These are phyloP conservation scores for Hycleus phaleratus DNA, from an alignment of 1,140 invertebrate species.

Conservation along the genomic window DNA sequence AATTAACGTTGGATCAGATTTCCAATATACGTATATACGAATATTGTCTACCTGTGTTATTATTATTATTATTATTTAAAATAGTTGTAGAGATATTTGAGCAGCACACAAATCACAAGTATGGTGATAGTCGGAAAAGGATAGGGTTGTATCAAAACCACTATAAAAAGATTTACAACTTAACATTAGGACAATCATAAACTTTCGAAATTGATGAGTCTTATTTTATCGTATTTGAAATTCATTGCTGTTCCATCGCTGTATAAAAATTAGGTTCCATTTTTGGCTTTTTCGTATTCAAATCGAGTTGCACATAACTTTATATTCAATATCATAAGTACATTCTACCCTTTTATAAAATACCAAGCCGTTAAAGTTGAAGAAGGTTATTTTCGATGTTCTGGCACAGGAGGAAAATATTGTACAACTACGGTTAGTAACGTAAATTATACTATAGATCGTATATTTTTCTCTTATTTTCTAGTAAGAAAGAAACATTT, in stretches of 20 bases:
- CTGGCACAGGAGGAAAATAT: too few relatives aligned
- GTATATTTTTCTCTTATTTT: too few relatives aligned
- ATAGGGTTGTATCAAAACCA: too few relatives aligned
- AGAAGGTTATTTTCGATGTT: constrained; percentile 8
- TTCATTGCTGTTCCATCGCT: constrained; percentile 2
- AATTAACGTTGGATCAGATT: too few relatives aligned
- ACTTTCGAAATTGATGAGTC: constrained; percentile 13
- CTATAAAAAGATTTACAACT: too few relatives aligned
- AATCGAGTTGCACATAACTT: constrained; percentile 26
- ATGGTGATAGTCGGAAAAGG: too few relatives aligned
- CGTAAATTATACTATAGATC: not conserved
- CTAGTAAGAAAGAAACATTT: not conserved
- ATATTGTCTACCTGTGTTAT: too few relatives aligned
- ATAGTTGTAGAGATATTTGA: too few relatives aligned
- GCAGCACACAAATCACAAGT: too few relatives aligned
- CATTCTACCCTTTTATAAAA: constrained; percentile 18
- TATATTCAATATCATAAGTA: constrained; percentile 27
- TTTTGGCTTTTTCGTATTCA: constrained; percentile 22
- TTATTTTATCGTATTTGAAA: constrained; percentile 8
- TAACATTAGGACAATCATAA: constrained; percentile 13
- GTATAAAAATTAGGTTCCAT: constrained; percentile 19
- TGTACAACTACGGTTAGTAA: not conserved
- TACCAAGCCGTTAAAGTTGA: constrained; percentile 3
- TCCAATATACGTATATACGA: too few relatives aligned
- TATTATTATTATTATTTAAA: too few relatives aligned